These are phyloP conservation scores for Hydrozoanthus tunicans DNA, from an alignment of 64 coral and sea anemone genomes.

Conservation along the genomic window DNA sequence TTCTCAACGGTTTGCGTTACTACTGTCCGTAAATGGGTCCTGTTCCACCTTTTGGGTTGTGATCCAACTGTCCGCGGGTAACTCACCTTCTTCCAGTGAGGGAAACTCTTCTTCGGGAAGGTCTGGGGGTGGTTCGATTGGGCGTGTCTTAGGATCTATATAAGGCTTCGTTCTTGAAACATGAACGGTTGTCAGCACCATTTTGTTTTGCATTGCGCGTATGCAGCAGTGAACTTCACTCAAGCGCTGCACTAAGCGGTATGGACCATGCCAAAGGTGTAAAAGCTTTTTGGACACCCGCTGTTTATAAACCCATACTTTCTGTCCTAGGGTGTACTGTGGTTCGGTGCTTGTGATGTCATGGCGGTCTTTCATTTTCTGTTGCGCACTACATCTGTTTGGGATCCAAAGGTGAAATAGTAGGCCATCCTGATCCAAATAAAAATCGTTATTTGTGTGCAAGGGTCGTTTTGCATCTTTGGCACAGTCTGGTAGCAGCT, in stretches of 20 bases:
- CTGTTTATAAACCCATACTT: conserved; percentile 64
- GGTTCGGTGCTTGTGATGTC: neutral
- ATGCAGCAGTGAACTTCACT: conserved; percentile 26
- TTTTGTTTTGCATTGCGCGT: neutral
- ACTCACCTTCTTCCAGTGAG: neutral
- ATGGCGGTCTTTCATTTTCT: conserved; percentile 58
- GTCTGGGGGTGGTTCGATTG: neutral
- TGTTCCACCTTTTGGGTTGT: neutral
- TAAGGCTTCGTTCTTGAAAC: conserved; percentile 52
- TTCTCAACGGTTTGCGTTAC: neutral
- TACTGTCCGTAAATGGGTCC: no score
- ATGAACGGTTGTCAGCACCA: conserved; percentile 42
- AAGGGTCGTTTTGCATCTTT: conserved; percentile 11
- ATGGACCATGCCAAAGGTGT: conserved; percentile 42
- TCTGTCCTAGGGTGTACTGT: conserved; percentile 29
- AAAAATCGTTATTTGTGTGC: conserved; percentile 38
- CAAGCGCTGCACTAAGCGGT: conserved; percentile 37
- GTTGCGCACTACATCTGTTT: conserved; percentile 23
- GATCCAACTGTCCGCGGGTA: neutral
- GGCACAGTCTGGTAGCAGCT: neutral
- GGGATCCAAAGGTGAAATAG: conserved; percentile 39
- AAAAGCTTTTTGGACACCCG: conserved; percentile 40
- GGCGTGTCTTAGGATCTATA: conserved; percentile 41
- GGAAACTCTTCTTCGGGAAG: no score
- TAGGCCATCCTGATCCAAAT: conserved; percentile 24